These are phyloP conservation scores for Papilio dardanus DNA, from an alignment of 1,140 invertebrate species.

Conservation along the genomic window DNA sequence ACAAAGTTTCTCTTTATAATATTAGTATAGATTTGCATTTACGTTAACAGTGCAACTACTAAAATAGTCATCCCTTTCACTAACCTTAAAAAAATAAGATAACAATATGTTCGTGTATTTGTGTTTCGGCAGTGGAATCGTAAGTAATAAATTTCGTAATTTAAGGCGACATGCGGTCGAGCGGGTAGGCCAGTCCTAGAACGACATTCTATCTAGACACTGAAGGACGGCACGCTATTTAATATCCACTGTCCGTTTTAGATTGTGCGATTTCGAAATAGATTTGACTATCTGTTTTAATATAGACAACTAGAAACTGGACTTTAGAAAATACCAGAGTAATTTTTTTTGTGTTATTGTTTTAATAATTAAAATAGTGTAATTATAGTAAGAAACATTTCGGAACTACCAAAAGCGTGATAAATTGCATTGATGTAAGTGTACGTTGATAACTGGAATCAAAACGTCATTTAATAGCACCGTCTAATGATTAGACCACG, in stretches of 20 bases:
- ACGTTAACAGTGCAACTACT: too few species aligned
- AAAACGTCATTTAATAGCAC: too few species aligned
- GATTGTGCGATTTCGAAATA: slow-evolving; percentile 52
- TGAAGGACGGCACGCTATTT: slow-evolving; percentile 53
- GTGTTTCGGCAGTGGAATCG: not conserved
- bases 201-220: slow-evolving; percentile 62
- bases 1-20: too few species aligned
- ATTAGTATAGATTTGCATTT: too few species aligned
- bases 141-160: slow-evolving; percentile 44
- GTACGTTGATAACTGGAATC: too few species aligned
- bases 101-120: not conserved
- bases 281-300: slow-evolving; percentile 38
- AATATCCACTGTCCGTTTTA: slow-evolving; percentile 46
- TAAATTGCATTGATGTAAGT: too few species aligned
- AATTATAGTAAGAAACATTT: too few species aligned
- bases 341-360: not conserved
- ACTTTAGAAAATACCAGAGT: not conserved
- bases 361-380: not conserved
- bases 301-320: not conserved
- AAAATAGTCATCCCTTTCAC: not conserved
- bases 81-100: not conserved
- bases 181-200: slow-evolving; percentile 53
- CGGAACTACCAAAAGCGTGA: too few species aligned
- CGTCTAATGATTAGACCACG: too few species aligned
- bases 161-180: slow-evolving; percentile 47